Percentiles rank a stretch among this genome's conserved stretches.
Evolutionary conservation across 2,888 invertebrate species (phyloP).

Genomic region (Patella caerulea): DNA sequence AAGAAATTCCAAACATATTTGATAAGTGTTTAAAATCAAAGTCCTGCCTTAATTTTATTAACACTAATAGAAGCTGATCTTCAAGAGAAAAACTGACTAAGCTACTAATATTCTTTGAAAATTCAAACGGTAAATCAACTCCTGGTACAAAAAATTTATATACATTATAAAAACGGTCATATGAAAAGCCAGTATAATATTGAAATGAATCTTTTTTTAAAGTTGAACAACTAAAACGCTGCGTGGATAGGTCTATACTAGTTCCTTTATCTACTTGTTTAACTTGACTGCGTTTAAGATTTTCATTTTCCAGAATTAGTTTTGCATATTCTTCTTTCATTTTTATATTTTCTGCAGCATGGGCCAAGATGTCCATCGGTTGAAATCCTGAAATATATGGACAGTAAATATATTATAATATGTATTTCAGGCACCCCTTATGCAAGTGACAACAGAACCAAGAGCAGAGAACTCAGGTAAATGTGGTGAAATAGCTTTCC

Average conservation of each 20-base stretch:
- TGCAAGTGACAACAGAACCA: neutral
- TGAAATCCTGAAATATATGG: neutral
- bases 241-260: neutral
- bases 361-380: neutral
- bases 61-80: neutral
- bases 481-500: neutral
- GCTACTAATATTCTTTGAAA: neutral
- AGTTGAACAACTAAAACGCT: neutral
- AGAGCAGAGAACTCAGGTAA: neutral
- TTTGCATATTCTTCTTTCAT: neutral
- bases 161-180: neutral
- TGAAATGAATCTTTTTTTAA: neutral
- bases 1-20: neutral
- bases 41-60: neutral
- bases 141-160: neutral
- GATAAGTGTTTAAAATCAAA: neutral
- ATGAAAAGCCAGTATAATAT: neutral
- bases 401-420: neutral
- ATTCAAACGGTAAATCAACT: neutral
- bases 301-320: too few species aligned
- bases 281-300: neutral
- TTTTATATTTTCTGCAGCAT: neutral
- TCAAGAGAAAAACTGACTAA: neutral
- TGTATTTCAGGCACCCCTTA: neutral
- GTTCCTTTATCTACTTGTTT: neutral